Base-by-base conservation (phyloP, 2,797 vertebrate genomes). In the Neopelma chrysocephalum region DNA sequence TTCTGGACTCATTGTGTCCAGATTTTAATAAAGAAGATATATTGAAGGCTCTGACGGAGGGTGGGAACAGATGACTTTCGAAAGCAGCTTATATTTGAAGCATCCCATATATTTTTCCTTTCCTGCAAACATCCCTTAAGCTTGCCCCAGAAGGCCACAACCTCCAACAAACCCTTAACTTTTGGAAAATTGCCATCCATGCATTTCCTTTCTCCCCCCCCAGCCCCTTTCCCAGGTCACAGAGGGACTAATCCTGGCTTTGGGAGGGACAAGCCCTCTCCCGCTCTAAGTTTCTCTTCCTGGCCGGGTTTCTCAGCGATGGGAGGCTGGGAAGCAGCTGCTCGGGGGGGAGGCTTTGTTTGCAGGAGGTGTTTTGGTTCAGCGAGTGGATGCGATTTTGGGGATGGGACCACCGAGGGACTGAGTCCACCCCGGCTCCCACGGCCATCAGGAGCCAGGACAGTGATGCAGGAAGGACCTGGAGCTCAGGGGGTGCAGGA, bases 1-100 rank as follows among this genome's bases (percentile, higher is more conserved):
- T 97, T 95, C 94, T 96, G 92, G 92, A 21, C 79, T 79, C 81
- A 85, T 93, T 93, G 89, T 96, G 90, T 94, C 91, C 87, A 1
- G 40, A 31, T 73, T 93, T 90, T 88, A 90, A 96, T 96, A 91
- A 95, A 88, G 73, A 47, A 75, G 87, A 66, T 51, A 1, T 62
- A 82, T n/a, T 42, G 82, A 51, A 34, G 58, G 89, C 82, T 77
- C 65, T 14, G 89, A 26, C 2, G 23, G 68, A 76, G 75, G 64
- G 82, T 1, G 2, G 12, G 62, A 45, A 9, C 47, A 48, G 94
- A 48, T 65, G 91, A 54, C 66, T 89, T 78, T 6, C 6, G 16
- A 45, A 45, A 75, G 47, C 82, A 72, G 57, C 60, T 89, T 27
- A 2, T 9, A 12, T 92, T 64, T 45, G 22, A 78, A 65, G 48